phyloP scores from a whole-genome alignment of 2,113 vertebrate genomes.

The Romanogobio albipinnatus region DNA sequence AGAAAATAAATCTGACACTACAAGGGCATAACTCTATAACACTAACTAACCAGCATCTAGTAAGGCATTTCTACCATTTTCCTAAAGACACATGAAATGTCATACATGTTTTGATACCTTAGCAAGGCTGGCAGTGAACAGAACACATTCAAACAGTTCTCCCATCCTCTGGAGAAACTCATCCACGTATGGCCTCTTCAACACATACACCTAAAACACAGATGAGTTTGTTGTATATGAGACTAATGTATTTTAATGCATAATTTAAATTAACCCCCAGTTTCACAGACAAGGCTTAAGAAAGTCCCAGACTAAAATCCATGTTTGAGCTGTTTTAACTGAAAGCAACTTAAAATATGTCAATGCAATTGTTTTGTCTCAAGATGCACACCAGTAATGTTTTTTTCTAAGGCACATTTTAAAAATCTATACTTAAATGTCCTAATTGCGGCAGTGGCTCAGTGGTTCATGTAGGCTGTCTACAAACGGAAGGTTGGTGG shows the following conservation, averaged over 20 bases:
- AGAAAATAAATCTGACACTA: background rate
- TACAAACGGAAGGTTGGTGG: no score
- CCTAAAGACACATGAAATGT: background rate
- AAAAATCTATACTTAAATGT: no score
- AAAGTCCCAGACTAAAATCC: no score
- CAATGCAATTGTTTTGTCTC: no score
- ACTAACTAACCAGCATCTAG: background rate
- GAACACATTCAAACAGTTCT: conserved; percentile 76
- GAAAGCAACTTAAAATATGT: no score
- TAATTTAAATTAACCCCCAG: background rate
- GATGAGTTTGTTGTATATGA: background rate
- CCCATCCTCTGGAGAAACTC: conserved; percentile 79
- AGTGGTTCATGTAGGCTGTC: no score
- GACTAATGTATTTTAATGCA: background rate
- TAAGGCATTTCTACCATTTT: background rate
- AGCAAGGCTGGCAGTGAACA: conserved; percentile 80
- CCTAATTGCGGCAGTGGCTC: no score
- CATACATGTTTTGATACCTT: conserved; percentile 67
- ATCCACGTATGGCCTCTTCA: conserved; percentile 80
- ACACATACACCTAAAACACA: conserved; percentile 68
- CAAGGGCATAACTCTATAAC: background rate
- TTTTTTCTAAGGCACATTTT: no score
- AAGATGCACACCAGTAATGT: no score
- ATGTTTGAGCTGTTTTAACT: no score
- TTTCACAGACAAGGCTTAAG: no score